Conservation (phyloP, 1,140 invertebrate genomes). For the Oryzaephilus surinamensis region DNA sequence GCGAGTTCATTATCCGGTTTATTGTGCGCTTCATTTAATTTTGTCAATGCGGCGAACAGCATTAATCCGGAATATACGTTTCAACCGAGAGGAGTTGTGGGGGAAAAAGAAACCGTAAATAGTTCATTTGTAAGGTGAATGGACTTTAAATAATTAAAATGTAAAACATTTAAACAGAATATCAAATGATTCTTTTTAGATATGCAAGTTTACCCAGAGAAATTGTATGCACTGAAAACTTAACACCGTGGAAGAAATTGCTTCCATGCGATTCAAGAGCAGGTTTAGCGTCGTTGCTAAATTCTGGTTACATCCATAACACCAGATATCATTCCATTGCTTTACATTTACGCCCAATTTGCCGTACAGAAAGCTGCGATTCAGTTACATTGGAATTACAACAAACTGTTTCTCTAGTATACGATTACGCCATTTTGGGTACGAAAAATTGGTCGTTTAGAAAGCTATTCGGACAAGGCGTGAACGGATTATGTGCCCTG, state of each 20-base stretch:
- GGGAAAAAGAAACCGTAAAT: constrained; percentile 38
- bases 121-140: constrained; percentile 36
- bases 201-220: constrained; percentile 88
- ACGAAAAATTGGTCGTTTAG: constrained; percentile 73
- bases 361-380: constrained; percentile 42
- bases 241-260: constrained; percentile 96
- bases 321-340: constrained; percentile 88
- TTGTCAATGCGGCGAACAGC: constrained; percentile 82
- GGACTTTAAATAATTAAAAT: not conserved
- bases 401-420: constrained; percentile 77
- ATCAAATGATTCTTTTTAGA: constrained; percentile 47
- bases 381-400: constrained; percentile 60
- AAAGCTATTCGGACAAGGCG: constrained; percentile 73
- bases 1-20: constrained; percentile 85
- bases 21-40: constrained; percentile 93
- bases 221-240: constrained; percentile 96
- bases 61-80: constrained; percentile 75
- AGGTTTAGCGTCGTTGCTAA: constrained; percentile 79
- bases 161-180: not conserved
- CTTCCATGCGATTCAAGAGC: constrained; percentile 81
- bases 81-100: constrained; percentile 59
- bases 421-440: constrained; percentile 58
- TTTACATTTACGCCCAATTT: constrained; percentile 73
- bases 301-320: constrained; percentile 84
- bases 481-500: constrained; percentile 68